Evolutionary conservation across 1,140 invertebrate genomes (phyloP).

Genomic region (Trigoniulus corallinus): DNA sequence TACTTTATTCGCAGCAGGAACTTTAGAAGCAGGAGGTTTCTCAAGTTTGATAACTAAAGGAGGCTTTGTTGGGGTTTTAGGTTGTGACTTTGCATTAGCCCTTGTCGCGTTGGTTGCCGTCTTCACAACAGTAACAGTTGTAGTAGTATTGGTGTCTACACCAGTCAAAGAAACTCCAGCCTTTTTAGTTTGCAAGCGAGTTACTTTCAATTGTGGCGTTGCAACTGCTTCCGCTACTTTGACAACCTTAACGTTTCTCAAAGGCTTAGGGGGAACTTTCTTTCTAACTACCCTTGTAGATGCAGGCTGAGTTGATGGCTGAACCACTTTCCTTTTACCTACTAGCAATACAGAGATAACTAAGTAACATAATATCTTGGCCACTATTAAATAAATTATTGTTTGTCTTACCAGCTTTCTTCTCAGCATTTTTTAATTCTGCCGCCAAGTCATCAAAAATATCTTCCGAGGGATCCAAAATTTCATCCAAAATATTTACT

Average conservation of each 20-base stretch:
- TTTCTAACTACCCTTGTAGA: not conserved
- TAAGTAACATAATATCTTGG: not conserved
- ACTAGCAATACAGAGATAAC: not conserved
- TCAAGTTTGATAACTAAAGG: too few relatives aligned
- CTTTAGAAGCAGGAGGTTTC: too few relatives aligned
- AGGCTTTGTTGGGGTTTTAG: too few relatives aligned
- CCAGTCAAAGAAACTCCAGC: too few relatives aligned
- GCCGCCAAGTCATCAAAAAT: constrained; percentile 7
- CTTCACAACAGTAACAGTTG: too few relatives aligned
- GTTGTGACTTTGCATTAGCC: too few relatives aligned
- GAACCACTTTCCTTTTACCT: not conserved
- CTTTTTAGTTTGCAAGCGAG: too few relatives aligned
- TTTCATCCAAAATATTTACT: constrained; percentile 10
- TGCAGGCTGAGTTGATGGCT: not conserved
- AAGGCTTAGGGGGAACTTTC: not conserved
- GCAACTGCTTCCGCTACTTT: not conserved
- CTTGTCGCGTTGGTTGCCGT: too few relatives aligned
- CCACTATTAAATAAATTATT: not conserved
- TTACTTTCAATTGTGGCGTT: too few relatives aligned
- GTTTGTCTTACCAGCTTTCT: not conserved
- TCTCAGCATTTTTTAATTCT: not conserved
- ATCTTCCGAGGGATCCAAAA: constrained; percentile 7
- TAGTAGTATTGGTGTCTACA: too few relatives aligned
- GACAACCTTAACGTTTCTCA: not conserved
- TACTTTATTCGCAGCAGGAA: too few relatives aligned